A percentile compares a stretch with the other conserved stretches of the same genome.
phyloP scores from a whole-genome alignment of 2,888 invertebrate species.

The Adineta ricciae region DNA sequence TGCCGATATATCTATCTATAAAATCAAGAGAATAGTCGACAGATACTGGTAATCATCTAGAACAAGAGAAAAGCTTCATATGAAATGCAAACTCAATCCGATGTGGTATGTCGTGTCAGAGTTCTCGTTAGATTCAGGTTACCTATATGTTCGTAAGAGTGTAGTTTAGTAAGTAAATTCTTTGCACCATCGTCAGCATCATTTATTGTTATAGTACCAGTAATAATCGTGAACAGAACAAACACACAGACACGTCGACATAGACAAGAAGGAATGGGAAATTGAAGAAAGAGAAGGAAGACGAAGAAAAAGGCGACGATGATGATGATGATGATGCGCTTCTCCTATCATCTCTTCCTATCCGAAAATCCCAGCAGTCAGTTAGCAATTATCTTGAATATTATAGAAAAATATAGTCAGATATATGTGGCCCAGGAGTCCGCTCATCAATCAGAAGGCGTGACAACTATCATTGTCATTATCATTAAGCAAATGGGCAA shows the following conservation, averaged over 20 bases:
- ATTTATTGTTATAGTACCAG: not conserved
- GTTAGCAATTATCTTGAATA: not conserved
- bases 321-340: not conserved
- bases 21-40: not conserved
- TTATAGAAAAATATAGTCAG: not conserved
- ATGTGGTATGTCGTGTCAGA: not conserved
- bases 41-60: not conserved
- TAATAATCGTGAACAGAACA: not conserved
- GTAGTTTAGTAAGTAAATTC: not conserved
- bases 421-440: not conserved
- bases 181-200: not conserved
- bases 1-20: not conserved
- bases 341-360: not conserved
- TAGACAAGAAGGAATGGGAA: not conserved
- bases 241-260: not conserved
- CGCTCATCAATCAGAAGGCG: not conserved
- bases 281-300: not conserved
- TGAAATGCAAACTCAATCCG: not conserved
- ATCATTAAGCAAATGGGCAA: not conserved
- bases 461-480: not conserved
- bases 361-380: not conserved
- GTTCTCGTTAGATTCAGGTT: not conserved
- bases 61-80: not conserved
- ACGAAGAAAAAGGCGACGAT: not conserved
- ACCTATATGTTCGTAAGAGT: not conserved